A percentile compares a stretch with the other conserved stretches of the same genome.
Evolutionary conservation across 2,113 vertebrate genomes (phyloP).

Genomic region (Charadrius vociferus): DNA sequence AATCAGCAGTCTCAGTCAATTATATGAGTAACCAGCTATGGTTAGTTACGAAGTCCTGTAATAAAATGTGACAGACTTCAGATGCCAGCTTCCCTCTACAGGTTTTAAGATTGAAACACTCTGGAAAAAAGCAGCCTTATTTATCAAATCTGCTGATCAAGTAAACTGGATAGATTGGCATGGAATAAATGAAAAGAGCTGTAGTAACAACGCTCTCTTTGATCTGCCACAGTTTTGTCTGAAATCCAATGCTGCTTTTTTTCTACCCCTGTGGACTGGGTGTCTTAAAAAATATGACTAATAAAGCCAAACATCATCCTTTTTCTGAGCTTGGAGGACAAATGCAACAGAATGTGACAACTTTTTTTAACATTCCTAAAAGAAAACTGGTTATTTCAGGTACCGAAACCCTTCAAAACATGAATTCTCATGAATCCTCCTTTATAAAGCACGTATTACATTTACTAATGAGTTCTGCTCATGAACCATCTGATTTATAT

Average conservation of each 20-base stretch:
- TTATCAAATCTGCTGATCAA: background rate
- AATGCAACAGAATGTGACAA: slow-evolving; percentile 2
- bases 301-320: background rate
- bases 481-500: background rate
- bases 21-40: background rate
- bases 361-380: background rate
- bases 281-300: background rate
- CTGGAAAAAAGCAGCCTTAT: background rate
- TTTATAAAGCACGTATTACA: background rate
- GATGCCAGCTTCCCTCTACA: background rate
- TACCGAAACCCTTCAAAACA: slow-evolving; percentile 3
- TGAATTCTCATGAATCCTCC: slow-evolving; percentile 3
- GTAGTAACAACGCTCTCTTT: background rate
- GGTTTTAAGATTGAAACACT: background rate
- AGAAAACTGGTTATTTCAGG: slow-evolving; percentile 23
- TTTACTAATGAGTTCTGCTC: background rate
- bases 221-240: background rate
- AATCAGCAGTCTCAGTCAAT: background rate
- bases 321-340: background rate
- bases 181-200: background rate
- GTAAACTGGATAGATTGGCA: background rate
- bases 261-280: background rate
- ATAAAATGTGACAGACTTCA: background rate
- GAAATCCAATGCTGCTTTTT: background rate
- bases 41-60: background rate